These are phyloP conservation scores for Catagonus wagneri DNA, from an alignment of 2,113 vertebrate genomes.

Conservation along the genomic window DNA sequence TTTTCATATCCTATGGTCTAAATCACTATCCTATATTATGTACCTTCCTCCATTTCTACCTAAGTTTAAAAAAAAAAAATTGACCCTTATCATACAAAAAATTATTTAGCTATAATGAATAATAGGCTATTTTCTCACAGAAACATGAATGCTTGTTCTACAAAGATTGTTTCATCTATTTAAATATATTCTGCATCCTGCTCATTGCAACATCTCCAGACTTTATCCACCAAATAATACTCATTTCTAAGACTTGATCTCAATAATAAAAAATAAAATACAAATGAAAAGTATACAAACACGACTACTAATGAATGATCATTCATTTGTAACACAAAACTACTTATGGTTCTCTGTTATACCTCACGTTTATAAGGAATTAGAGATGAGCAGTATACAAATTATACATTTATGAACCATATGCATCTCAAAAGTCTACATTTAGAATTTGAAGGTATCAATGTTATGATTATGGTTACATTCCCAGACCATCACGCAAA, in stretches of 20 bases:
- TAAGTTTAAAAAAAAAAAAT: background rate
- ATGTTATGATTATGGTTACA: background rate
- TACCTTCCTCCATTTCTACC: background rate
- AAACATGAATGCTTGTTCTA: constrained; percentile 1
- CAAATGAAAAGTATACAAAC: background rate
- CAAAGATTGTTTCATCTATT: background rate
- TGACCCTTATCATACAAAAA: background rate
- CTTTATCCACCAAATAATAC: background rate
- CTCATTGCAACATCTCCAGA: background rate
- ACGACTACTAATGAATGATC: background rate
- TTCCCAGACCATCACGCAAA: background rate
- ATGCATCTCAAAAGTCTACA: background rate
- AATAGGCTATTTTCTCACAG: background rate
- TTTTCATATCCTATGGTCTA: background rate
- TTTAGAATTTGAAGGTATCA: background rate
- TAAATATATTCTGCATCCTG: background rate
- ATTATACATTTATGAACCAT: background rate
- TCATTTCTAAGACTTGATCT: background rate
- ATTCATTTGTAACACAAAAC: background rate
- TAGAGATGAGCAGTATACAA: background rate
- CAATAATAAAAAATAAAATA: background rate
- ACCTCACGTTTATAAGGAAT: background rate
- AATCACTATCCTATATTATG: background rate
- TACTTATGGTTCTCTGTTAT: background rate
- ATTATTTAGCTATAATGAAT: background rate